Evolutionary conservation across 2,888 invertebrate genomes (phyloP).

Genomic region (Ophion ellenae): DNA sequence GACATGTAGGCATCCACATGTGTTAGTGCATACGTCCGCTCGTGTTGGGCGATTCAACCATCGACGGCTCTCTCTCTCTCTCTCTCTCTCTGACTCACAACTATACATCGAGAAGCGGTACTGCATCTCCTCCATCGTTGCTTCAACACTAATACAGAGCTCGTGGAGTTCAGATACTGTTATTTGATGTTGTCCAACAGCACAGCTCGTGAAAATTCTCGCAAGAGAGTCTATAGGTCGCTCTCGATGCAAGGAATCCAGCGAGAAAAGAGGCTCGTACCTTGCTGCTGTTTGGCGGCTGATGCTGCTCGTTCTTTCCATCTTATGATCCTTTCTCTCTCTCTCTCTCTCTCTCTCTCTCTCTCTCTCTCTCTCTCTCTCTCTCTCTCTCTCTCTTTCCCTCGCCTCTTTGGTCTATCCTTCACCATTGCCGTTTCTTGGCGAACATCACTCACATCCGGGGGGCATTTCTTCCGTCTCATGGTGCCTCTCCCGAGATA

Average conservation of each 20-base stretch:
- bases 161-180: constrained; percentile 75
- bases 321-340: not conserved
- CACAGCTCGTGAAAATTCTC: constrained; percentile 49
- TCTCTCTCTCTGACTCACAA: constrained; percentile 5
- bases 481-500: constrained; percentile 70
- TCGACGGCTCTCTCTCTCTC: too few species aligned
- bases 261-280: constrained; percentile 54
- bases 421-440: constrained; percentile 31
- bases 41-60: constrained; percentile 39
- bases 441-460: constrained; percentile 55
- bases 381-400: not conserved
- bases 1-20: constrained; percentile 18
- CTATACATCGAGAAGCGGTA: constrained; percentile 59
- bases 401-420: not conserved
- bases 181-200: constrained; percentile 74
- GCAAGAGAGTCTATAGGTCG: constrained; percentile 77
- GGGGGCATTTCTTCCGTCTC: constrained; percentile 61
- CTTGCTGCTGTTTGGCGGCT: constrained; percentile 48
- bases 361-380: too few species aligned
- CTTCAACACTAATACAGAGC: constrained; percentile 61
- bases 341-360: not conserved
- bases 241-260: constrained; percentile 68
- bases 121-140: constrained; percentile 50
- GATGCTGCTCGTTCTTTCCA: constrained; percentile 19
- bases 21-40: constrained; percentile 50